Evolutionary conservation across 2,888 invertebrate genomes (phyloP), one percentile per base, ranked within the genome.

Genomic region (Clivina fossor): DNA sequence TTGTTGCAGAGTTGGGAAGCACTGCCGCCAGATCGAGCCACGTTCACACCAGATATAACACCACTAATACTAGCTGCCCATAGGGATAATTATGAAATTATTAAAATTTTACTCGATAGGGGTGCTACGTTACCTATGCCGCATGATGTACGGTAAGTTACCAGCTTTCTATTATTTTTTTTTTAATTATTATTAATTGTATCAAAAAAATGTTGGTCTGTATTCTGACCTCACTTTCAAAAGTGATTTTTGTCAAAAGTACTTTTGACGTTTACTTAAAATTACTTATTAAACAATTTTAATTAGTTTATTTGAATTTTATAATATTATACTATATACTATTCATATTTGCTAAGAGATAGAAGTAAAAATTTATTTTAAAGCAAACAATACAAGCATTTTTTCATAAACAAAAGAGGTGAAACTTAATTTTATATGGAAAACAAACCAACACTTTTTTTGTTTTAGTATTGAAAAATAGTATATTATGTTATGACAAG

Each of bases 51-150:
- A 2, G 98, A 98, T 77, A 96, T 98, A 71, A 96, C 96, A 3
- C 98, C 97, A 9, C 81, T 98, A 64, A 96, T 96, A 70, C 81
- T 98, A 68, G 94, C 97, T 16, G 96, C 97, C 58, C 98, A 98
- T 77, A 83, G 95, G 61, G 96, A 98, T 78, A 97, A 97, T 79
- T 98, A 97, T 76, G 97, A 98, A 80, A 97, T 98, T 72, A 96
- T 98, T 73, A 98, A 98, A 80, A 90, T 98, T 69, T 83, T 98
- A 58, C 79, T 98, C 67, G 97, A 98, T 79, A 84, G 96, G 58
- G 97, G 97, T 49, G 93, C 94, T 38, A 86, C 87, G 56, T 83
- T 98, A 66, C 94, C 94, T 11, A 90, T 93, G 83, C 94, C 94
- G 43, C 95, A 95, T 74, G 94, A 95, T 75, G 93, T 94, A 69